Base-by-base conservation (phyloP, 2,113 vertebrate genomes). In the Seriola rivoliana region DNA sequence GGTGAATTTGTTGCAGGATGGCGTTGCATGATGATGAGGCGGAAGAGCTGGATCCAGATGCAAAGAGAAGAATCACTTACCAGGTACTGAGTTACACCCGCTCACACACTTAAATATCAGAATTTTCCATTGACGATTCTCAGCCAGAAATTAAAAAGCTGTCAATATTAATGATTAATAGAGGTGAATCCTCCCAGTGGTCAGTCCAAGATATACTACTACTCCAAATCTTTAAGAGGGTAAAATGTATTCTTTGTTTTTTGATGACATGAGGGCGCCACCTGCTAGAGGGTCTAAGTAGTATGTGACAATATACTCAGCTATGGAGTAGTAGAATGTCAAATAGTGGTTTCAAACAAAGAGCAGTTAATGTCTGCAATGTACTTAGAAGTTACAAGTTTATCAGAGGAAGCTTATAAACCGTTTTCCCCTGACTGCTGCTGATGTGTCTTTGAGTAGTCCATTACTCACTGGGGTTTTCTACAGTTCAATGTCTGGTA, bases 31-130 rank as follows among this genome's bases (percentile, higher is more conserved):
- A 82, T 8, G 83, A 86, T 3, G 82, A 84, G 8, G 81, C 86
- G 48, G 90, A 85, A 17, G 86, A 88, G 58, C 23, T 82, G 48
- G 88, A 94, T 67, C 79, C 75, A 82, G 91, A 95, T 79, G 90
- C 86, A 2, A 96, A 96, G 89, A 95, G 96, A 94, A 79, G 91
- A 70, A 96, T 96, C 85, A 96, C 95, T 14, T 96, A 96, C 78
- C 94, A 96, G 96, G 96, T 96, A 90, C 68, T 11, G 52, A 68
- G 19, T 38, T 29, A 40, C 11, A 59, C 6, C 13, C 11, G 48
- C 2, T 63, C 5, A 10, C 32, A 52, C n/a, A 6, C 34, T 25
- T 21, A 52, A 57, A 69, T 44, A 40, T 62, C 50, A 55, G 16
- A 19, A 14, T 65, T 57, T 32, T 55, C 19, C 8, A 9, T 11